A percentile compares a stretch with the other conserved stretches of the same genome.
phyloP scores from a whole-genome alignment of 2,797 vertebrate genomes.

The Apodemus agrarius region DNA sequence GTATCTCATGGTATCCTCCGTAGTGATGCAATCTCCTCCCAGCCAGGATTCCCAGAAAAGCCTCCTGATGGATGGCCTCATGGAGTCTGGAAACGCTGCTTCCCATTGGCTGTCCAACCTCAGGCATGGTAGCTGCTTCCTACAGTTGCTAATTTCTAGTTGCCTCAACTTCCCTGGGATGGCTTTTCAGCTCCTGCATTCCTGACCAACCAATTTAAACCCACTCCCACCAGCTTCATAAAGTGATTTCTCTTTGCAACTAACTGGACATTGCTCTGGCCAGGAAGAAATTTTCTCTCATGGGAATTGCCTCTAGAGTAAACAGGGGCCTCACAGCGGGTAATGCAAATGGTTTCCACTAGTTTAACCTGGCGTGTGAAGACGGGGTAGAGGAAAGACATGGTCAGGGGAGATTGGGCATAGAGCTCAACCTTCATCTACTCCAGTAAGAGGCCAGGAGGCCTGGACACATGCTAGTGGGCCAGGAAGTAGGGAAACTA shows the following conservation, averaged over 20 bases:
- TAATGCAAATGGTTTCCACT: background rate
- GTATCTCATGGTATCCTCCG: background rate
- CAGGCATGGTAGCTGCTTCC: background rate
- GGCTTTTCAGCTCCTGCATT: background rate
- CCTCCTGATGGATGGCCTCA: background rate
- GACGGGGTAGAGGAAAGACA: background rate
- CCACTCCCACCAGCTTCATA: background rate
- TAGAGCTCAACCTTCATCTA: background rate
- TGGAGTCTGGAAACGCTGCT: background rate
- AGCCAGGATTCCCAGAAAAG: background rate
- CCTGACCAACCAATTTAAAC: background rate
- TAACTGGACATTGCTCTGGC: background rate
- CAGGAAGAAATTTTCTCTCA: background rate
- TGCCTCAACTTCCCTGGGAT: background rate
- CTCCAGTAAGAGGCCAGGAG: background rate
- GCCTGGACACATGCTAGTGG: background rate
- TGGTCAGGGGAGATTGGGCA: background rate
- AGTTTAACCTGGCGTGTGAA: background rate
- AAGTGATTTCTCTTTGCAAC: slow-evolving; percentile 30
- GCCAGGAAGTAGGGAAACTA: background rate
- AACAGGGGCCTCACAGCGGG: background rate
- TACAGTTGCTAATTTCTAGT: background rate
- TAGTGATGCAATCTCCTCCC: background rate
- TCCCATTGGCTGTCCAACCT: background rate
- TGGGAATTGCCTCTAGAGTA: background rate